Conservation (phyloP, 2,797 vertebrate genomes). For the Thunnus albacares region DNA sequence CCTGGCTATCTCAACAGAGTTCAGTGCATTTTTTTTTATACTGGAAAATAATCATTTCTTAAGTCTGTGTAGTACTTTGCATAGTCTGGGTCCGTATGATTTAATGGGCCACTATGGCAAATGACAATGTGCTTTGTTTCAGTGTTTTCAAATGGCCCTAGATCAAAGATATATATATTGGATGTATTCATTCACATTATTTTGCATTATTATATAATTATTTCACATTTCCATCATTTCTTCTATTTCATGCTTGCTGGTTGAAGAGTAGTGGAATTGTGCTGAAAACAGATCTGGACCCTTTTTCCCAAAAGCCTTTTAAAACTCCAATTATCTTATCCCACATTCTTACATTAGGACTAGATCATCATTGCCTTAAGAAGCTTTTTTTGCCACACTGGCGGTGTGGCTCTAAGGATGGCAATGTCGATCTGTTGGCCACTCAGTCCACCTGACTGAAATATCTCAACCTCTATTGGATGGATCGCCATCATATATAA, state of each 20-base stretch:
- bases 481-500: too few relatives aligned
- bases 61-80: not conserved
- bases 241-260: not conserved
- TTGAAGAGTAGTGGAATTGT: not conserved
- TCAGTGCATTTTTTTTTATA: not conserved
- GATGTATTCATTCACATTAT: not conserved
- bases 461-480: not conserved
- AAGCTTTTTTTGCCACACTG: not conserved
- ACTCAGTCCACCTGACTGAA: not conserved
- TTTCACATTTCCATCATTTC: not conserved
- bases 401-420: not conserved
- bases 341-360: slow-evolving; percentile 5
- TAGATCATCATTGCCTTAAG: slow-evolving; percentile 21
- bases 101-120: not conserved
- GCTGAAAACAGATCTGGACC: slow-evolving; percentile 7
- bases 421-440: not conserved
- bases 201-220: not conserved
- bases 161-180: not conserved
- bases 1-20: slow-evolving; percentile 13
- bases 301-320: slow-evolving; percentile 29
- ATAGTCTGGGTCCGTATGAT: not conserved
- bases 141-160: not conserved
- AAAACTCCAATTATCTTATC: slow-evolving; percentile 30
- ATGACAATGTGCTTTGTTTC: not conserved
- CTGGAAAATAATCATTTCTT: slow-evolving; percentile 1